Evolutionary conservation across 2,888 invertebrate species (phyloP), one percentile per base, ranked within the genome.

Genomic region (Leptinotarsa peninsularis): DNA sequence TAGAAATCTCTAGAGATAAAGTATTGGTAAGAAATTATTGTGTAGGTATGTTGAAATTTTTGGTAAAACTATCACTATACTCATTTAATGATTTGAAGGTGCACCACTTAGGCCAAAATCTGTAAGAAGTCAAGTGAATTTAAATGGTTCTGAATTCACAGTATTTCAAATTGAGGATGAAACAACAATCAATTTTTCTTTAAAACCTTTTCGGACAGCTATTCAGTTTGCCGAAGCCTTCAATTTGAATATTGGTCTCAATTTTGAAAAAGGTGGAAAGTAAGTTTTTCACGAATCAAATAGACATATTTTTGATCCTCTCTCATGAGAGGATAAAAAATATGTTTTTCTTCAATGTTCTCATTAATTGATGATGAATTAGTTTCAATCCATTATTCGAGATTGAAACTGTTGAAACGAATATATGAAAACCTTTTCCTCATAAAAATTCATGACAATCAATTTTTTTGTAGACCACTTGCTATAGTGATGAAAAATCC

Each of bases 161-260:
- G 89, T 90, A 70, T 96, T 93, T 84, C 88, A 87, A 74, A 91
- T 95, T 82, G 90, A 89, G 1, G 87, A 90, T 71, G 93, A 94
- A 81, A 92, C 94, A 0, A 91, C 91, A 27, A 91, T 97, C 49
- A 96, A 97, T 80, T 96, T 97, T 88, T 94, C 95, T 78, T 88
- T 97, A 71, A 96, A 95, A 87, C 96, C 97, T 85, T 92, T 97
- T 74, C 90, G 93, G 85, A 95, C 97, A 1, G 90, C 96, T 18
- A 88, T 97, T 27, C 89, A 91, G 33, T 96, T 97, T 89, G 94
- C 95, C 0, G 97, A 97, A 87, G 90, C 91, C 1, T 89, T 94
- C 13, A 92, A 91, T 83, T 89, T 94, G 72, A 92, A 93, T 71
- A 83, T 97, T 4, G 90, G 91, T 66, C 85, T 95, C 60, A 91